phyloP scores from a whole-genome alignment of 2,113 vertebrate species.

The Euleptes europaea region DNA sequence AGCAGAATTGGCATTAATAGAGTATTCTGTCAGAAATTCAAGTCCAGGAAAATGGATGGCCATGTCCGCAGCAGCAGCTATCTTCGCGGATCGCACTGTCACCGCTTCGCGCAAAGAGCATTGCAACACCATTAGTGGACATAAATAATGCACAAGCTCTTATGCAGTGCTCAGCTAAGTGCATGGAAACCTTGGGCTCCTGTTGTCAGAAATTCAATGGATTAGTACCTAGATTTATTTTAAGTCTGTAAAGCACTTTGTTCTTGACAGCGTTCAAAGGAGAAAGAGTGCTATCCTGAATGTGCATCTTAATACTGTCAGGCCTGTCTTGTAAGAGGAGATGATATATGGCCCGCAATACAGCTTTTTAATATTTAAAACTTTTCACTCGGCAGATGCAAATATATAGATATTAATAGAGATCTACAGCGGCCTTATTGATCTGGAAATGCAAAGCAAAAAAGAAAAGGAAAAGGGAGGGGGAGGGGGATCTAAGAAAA shows the following conservation, averaged over 20 bases:
- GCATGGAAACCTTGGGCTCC: conserved; percentile 95
- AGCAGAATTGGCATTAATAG: conserved; percentile 93
- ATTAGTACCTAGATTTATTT: conserved; percentile 99
- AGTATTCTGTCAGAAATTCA: conserved; percentile 89
- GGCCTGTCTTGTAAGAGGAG: conserved; percentile 87
- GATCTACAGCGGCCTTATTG: conserved; percentile 60
- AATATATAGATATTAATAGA: conserved; percentile 58
- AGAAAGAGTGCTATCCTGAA: conserved; percentile 87
- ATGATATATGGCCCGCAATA: conserved; percentile 85
- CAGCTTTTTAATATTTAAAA: conserved; percentile 86
- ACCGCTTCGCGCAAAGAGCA: conserved; percentile 90
- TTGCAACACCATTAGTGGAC: conserved; percentile 94
- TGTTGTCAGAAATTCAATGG: conserved; percentile 98
- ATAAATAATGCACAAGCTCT: conserved; percentile 99
- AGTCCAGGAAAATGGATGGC: conserved; percentile 88
- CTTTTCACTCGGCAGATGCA: conserved; percentile 74
- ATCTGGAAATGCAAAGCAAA: conserved; percentile 67
- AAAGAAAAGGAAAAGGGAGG: conserved; percentile 1
- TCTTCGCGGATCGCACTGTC: conserved; percentile 93
- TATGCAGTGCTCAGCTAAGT: conserved; percentile 97
- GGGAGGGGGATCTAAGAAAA: conserved; percentile 14
- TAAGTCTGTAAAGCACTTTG: conserved; percentile 92
- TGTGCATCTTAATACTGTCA: conserved; percentile 91
- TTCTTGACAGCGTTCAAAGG: conserved; percentile 90
- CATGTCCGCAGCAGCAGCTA: conserved; percentile 93